Evolutionary conservation across 2,797 vertebrate genomes (phyloP), one percentile per base, ranked within the genome.

Genomic region (Catharus ustulatus): DNA sequence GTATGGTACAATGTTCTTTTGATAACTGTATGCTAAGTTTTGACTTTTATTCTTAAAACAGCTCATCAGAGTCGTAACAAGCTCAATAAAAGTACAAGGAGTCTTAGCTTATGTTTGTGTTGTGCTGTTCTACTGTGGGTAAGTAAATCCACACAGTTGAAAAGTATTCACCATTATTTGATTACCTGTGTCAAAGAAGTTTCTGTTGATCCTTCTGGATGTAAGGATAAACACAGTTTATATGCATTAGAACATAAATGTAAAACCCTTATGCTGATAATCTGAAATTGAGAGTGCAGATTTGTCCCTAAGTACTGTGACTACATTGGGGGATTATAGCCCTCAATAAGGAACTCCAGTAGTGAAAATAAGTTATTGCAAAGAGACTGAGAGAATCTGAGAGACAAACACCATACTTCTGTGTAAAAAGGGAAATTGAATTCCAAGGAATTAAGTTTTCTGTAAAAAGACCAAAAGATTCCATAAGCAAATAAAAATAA

Each of bases 61-160:
- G 99, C 98, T 99, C 62, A 99, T 99, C 94, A 98, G 99, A 94
- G 99, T 99, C 89, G 98, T 99, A 81, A 99, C 99, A 97, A 99
- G 98, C 94, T 99, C 99, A 34, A 97, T 99, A 95, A 99, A 99
- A 98, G 98, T 99, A 68, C 99, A 99, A 96, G 99, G 99, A 94
- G 98, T 99, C 43, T 98, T 99, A 73, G 98, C 99, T 5, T 98
- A 98, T 81, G 96, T 98, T 42, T 99, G 99, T 73, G 98, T 99
- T 88, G 94, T 99, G 89, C 98, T 99, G 86, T 99, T 99, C 98
- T 99, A 99, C 96, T 98, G 99, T 13, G 99, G 99, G 99, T 99
- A 98, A 99, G 97, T 96, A 80, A 78, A 84, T 62, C 22, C 14
- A 78, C 13, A 12, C 34, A 51, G 13, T 5, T 87, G 51, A 81